These are phyloP conservation scores for Liasis olivaceus DNA, from an alignment of 2,797 vertebrate genomes.

Conservation along the genomic window DNA sequence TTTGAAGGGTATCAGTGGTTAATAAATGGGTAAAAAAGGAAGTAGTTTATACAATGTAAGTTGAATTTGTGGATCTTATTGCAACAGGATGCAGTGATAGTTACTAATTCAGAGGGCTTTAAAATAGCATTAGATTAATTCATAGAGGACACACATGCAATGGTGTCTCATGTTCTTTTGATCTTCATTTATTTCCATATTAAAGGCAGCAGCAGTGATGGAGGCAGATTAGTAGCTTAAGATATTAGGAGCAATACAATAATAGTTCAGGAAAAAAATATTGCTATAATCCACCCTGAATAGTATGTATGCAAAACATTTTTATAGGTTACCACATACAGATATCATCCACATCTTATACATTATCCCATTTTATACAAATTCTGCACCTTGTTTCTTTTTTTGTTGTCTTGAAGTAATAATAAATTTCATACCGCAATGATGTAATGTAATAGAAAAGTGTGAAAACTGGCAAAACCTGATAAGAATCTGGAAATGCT, in stretches of 20 bases:
- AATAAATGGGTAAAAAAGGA: background rate
- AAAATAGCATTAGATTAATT: background rate
- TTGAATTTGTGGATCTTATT: background rate
- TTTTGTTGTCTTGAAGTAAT: background rate
- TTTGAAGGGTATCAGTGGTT: background rate
- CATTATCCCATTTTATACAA: background rate
- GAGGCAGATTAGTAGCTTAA: background rate
- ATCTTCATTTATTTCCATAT: background rate
- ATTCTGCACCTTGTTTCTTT: background rate
- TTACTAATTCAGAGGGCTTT: background rate
- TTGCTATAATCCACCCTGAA: background rate
- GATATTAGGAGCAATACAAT: background rate
- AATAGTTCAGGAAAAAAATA: background rate
- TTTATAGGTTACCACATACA: background rate
- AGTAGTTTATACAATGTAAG: background rate
- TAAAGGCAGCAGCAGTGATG: background rate
- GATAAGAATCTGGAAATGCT: background rate
- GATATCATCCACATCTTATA: background rate
- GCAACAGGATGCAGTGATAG: background rate
- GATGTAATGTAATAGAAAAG: background rate
- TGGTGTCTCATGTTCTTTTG: background rate
- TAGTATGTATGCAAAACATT: background rate
- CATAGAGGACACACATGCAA: background rate
- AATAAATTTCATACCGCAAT: background rate
- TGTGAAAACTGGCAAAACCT: slow-evolving; percentile 40